phyloP scores from a whole-genome alignment of 2,888 invertebrate genomes.

The Scaeva pyrastri region DNA sequence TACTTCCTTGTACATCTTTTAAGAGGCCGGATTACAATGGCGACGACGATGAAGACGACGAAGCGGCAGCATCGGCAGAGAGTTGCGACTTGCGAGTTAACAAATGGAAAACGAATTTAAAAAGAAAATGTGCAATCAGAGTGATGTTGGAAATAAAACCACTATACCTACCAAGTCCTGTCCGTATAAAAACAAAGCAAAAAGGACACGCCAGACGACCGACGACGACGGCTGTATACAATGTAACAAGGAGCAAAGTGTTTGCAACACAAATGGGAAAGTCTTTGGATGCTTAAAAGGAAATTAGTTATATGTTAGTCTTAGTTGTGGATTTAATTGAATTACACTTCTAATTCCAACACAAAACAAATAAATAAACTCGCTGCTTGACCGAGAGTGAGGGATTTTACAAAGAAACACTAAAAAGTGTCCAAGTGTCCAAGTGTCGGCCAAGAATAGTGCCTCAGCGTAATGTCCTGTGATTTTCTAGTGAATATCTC shows the following conservation, averaged over 20 bases:
- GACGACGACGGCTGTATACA: conserved; percentile 23
- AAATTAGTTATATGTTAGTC: conserved; percentile 67
- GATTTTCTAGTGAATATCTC: too few relatives aligned
- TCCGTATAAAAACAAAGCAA: not conserved
- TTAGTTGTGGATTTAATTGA: conserved; percentile 70
- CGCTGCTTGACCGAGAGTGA: not conserved
- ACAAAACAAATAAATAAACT: not conserved
- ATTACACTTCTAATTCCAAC: conserved; percentile 54
- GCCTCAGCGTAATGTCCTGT: too few relatives aligned
- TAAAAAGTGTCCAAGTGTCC: not conserved
- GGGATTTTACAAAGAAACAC: not conserved
- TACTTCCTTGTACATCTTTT: conserved; percentile 25
- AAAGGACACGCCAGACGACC: conserved; percentile 38
- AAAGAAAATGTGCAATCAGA: conserved; percentile 35
- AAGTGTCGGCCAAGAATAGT: too few relatives aligned
- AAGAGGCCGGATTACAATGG: conserved; percentile 49
- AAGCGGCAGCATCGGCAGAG: not conserved
- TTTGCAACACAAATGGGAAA: conserved; percentile 20
- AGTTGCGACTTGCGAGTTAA: not conserved
- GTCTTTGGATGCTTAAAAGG: conserved; percentile 23
- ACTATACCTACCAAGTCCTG: too few relatives aligned
- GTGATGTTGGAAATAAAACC: not conserved
- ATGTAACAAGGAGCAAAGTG: conserved; percentile 30
- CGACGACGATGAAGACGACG: not conserved
- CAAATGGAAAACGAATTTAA: conserved; percentile 38